Evolutionary conservation across 2,113 vertebrate genomes (phyloP), one percentile per base, ranked within the genome.

Genomic region (Aythya baeri): DNA sequence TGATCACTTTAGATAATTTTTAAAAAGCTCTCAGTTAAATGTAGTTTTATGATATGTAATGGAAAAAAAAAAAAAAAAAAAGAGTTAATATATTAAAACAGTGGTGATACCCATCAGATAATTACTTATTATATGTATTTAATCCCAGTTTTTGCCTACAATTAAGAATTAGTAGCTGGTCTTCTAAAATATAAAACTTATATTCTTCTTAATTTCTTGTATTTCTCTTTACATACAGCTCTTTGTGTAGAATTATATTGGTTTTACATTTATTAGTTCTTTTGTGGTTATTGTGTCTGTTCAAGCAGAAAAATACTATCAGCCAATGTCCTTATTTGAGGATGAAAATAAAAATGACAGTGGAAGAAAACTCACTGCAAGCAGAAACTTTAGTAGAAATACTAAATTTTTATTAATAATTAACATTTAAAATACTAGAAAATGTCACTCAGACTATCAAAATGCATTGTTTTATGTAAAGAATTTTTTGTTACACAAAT

Each of bases 381-480:
- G 59, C 23, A 88, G 44, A 74, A 93, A 80, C 54, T 70, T 20
- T 43, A 83, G 66, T 52, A 83, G 27, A 83, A 88, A 94, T 50
- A 41, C 31, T 57, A 88, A 86, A 68, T 95, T 88, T 90, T 86
- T 88, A 91, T 88, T 89, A 89, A 77, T 61, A 52, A 88, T 93
- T 88, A 25, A 11, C 70, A 71, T 97, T 95, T 57, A 78, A 65
- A 90, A 90, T 58, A 34, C 18, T 74, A 38, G 83, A 83, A 88
- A 83, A 74, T 50, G 79, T 88, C 79, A 85, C 71, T 93, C 71
- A 88, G 36, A 32, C 67, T 81, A 63, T 71, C 55, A 80, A n/a
- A 90, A 86, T 7, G 6, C 27, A 59, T 80, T 93, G 17, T 11
- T 83, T 81, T 74, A 13, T 77, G 32, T 23, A 36, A 82, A 83